These are phyloP conservation scores for Chiridota heheva DNA, from an alignment of 35 echinoderm and acorn worm genomes.

Conservation along the genomic window DNA sequence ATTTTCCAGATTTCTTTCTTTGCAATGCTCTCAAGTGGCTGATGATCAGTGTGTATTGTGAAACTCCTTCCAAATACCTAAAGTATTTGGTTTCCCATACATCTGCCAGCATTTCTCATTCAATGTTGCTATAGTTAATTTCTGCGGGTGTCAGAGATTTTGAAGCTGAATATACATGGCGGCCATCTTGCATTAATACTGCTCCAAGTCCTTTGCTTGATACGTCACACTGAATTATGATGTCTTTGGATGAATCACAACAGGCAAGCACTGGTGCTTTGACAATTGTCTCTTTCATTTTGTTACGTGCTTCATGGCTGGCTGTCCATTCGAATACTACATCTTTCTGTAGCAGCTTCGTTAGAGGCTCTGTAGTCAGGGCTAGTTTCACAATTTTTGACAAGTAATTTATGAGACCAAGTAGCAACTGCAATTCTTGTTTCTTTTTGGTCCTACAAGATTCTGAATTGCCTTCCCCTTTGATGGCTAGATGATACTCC, in stretches of 20 bases:
- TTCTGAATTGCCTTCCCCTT: constrained; percentile 27
- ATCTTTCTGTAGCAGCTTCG: constrained; percentile 27
- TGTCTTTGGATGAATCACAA: background rate
- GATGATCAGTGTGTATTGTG: too few species aligned
- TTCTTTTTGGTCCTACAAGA: constrained; percentile 14
- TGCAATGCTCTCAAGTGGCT: background rate
- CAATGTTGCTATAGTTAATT: constrained; percentile 41
- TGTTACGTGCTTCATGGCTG: constrained; percentile 16
- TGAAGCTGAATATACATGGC: background rate
- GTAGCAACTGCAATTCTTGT: constrained; percentile 39
- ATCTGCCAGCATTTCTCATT: too few species aligned
- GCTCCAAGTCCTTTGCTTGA: constrained; percentile 38
- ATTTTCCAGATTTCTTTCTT: constrained; percentile 37
- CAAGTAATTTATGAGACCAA: background rate
- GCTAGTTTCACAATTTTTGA: constrained; percentile 4
- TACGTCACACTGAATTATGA: background rate
- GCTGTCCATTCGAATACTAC: background rate
- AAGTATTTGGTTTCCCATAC: too few species aligned
- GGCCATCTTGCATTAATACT: constrained; percentile 22
- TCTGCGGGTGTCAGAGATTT: constrained; percentile 16
- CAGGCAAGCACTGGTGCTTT: background rate
- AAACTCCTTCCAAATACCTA: too few species aligned
- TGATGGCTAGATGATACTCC: constrained; percentile 7
- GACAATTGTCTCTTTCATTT: background rate
- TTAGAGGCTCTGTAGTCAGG: constrained; percentile 15